These are phyloP conservation scores for Imbricaverruca yamaguchii DNA, from an alignment of 2,888 invertebrate species.

Conservation along the genomic window DNA sequence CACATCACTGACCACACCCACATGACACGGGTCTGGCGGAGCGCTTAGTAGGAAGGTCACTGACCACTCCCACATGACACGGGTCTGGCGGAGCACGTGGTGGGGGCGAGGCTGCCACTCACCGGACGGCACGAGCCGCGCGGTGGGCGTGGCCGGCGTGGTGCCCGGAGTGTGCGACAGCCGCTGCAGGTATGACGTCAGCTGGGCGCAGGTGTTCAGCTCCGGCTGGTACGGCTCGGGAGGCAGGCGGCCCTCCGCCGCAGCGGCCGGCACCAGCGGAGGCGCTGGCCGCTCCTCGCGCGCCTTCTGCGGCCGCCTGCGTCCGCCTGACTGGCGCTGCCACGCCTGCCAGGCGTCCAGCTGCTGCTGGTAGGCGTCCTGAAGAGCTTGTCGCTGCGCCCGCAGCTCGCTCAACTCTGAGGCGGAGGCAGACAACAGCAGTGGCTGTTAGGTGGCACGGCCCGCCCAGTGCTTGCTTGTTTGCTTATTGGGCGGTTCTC, in stretches of 20 bases:
- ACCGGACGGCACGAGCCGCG: neutral
- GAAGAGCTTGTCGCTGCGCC: neutral
- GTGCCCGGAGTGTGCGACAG: slow-evolving; percentile 5
- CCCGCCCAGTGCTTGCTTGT: too few relatives aligned
- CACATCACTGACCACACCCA: too few relatives aligned
- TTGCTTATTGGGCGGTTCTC: too few relatives aligned
- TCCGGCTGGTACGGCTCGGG: neutral
- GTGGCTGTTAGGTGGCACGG: neutral
- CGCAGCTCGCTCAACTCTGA: neutral
- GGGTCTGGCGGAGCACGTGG: too few relatives aligned
- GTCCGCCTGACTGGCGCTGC: neutral
- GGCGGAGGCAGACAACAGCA: neutral
- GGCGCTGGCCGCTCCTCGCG: neutral
- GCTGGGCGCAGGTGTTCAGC: neutral
- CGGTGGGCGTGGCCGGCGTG: slow-evolving; percentile 6
- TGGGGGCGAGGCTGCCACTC: neutral
- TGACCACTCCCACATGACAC: too few relatives aligned
- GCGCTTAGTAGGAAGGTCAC: too few relatives aligned
- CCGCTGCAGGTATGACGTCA: neutral
- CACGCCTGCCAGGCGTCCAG: neutral
- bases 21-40: too few relatives aligned
- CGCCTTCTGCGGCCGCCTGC: neutral
- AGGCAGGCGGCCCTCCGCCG: neutral
- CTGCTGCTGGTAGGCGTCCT: neutral
- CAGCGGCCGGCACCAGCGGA: neutral